Conservation (phyloP, 2,888 invertebrate species). For the Loripinus fragilis region DNA sequence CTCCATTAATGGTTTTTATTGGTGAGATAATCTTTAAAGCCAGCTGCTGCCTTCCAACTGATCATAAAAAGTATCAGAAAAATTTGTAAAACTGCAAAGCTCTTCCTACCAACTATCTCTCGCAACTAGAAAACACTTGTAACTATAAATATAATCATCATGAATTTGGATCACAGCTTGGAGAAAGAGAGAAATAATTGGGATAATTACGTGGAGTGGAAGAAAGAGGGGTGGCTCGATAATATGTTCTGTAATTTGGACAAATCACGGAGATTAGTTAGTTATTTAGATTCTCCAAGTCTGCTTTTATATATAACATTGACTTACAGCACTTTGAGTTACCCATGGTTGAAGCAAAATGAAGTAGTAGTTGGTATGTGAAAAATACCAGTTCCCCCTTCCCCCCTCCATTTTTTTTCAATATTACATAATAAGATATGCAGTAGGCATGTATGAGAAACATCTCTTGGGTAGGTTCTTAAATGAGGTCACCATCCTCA, state of each 20-base stretch:
- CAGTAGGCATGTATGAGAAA: too few species aligned
- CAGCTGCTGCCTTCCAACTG: slow-evolving; percentile 1
- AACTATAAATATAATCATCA: slow-evolving; percentile 19
- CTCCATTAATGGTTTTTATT: slow-evolving; percentile 9
- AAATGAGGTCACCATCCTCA: too few species aligned
- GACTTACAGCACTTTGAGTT: too few species aligned
- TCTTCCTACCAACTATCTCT: slow-evolving; percentile 5
- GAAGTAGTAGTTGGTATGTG: too few species aligned
- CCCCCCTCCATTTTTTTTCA: too few species aligned
- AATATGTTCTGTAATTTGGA: neutral
- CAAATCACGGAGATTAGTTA: neutral
- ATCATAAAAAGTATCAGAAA: neutral
- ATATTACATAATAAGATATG: too few species aligned
- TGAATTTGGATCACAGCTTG: slow-evolving; percentile 26
- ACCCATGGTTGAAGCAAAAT: too few species aligned
- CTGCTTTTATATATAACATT: slow-evolving; percentile 10
- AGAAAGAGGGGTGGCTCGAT: neutral
- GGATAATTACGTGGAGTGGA: slow-evolving; percentile 10
- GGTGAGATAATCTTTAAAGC: neutral
- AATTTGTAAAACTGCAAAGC: neutral
- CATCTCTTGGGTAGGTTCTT: too few species aligned
- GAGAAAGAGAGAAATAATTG: slow-evolving; percentile 4
- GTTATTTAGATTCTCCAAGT: neutral
- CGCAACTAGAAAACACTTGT: slow-evolving; percentile 10
- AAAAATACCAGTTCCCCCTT: too few species aligned